phyloP scores from a whole-genome alignment of 1,140 invertebrate species.

The Drosophila sucinea region DNA sequence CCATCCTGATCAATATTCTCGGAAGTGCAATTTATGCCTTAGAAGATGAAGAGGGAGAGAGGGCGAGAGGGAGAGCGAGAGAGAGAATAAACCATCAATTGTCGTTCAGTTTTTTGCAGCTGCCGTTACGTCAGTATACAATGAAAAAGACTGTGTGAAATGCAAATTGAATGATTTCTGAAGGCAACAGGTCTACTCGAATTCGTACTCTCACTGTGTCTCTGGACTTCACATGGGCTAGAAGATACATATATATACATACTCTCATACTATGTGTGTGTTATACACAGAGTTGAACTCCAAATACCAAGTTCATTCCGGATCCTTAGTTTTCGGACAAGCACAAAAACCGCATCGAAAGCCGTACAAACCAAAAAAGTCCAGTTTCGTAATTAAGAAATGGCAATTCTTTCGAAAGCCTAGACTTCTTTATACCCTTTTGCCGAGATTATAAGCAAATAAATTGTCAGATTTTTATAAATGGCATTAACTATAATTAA shows the following conservation, averaged over 20 bases:
- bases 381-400: background rate
- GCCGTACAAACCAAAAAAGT: constrained; percentile 9
- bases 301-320: background rate
- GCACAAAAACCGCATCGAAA: background rate
- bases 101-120: constrained; percentile 7
- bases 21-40: constrained; percentile 1
- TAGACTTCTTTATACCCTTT: background rate
- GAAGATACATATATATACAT: no score
- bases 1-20: constrained; percentile 8
- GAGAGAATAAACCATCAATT: background rate
- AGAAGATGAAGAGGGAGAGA: background rate
- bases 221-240: no score
- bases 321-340: background rate
- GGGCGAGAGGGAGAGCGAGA: background rate
- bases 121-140: constrained; percentile 42
- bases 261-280: no score
- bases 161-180: constrained; percentile 40
- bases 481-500: no score
- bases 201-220: background rate
- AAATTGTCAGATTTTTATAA: no score
- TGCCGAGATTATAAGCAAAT: no score
- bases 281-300: background rate
- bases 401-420: background rate
- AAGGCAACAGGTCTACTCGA: constrained; percentile 55
- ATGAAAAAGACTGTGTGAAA: constrained; percentile 30